phyloP scores from a whole-genome alignment of 1,140 invertebrate species.

The Chionoecetes opilio region DNA sequence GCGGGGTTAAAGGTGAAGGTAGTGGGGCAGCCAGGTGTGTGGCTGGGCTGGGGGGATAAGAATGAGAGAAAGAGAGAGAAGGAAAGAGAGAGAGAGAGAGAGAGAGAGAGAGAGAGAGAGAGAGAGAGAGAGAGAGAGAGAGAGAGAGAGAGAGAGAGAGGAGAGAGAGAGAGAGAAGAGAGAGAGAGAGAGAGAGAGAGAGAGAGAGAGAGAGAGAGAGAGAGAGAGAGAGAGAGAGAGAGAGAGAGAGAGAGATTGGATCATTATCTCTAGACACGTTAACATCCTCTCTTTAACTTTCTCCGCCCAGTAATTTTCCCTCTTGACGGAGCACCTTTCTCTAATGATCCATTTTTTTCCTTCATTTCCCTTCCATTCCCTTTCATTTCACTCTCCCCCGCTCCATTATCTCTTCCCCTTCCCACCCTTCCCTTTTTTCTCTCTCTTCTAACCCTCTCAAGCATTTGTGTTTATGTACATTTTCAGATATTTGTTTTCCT shows the following conservation, averaged over 20 bases:
- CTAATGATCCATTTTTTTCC: too few relatives aligned
- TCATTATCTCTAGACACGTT: constrained; percentile 3
- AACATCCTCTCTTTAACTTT: neutral
- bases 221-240: too few relatives aligned
- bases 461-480: neutral
- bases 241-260: neutral
- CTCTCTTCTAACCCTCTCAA: neutral
- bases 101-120: constrained; percentile 27
- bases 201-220: too few relatives aligned
- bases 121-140: neutral
- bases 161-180: too few relatives aligned
- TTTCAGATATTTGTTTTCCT: too few relatives aligned
- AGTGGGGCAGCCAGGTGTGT: neutral
- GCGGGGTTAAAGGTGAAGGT: constrained; percentile 4
- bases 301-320: neutral
- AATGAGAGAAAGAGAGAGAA: neutral
- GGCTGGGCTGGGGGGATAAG: too few relatives aligned
- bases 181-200: too few relatives aligned
- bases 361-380: too few relatives aligned
- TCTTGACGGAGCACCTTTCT: too few relatives aligned
- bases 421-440: neutral
- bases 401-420: too few relatives aligned
- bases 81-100: constrained; percentile 17
- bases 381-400: too few relatives aligned
- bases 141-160: too few relatives aligned